Conservation (phyloP, 2,113 vertebrate genomes). For the Henicopernis longicauda region DNA sequence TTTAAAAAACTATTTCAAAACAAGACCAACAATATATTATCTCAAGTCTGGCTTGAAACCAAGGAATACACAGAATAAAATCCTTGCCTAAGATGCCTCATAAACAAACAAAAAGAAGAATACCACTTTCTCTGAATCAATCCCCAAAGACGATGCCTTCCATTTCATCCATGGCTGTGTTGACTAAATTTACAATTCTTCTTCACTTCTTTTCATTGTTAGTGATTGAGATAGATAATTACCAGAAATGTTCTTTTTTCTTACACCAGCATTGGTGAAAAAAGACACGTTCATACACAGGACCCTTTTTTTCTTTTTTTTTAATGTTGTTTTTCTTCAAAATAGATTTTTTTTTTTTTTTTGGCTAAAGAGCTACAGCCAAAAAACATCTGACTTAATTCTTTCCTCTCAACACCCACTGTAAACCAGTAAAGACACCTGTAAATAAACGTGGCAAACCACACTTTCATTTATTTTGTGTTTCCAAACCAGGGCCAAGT, state of each 20-base stretch:
- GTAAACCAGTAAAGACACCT: not conserved
- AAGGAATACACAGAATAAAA: not conserved
- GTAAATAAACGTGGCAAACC: not conserved
- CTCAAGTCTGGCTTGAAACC: not conserved
- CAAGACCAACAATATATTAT: not conserved
- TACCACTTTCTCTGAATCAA: not conserved
- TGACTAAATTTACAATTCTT: not conserved
- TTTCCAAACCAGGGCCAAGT: not conserved
- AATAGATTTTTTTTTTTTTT: not conserved
- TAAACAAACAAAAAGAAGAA: not conserved
- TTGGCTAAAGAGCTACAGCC: not conserved
- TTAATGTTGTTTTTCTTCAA: not conserved
- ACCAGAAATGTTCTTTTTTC: not conserved
- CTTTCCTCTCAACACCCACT: not conserved
- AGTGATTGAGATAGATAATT: not conserved
- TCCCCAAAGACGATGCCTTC: not conserved
- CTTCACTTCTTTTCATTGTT: not conserved
- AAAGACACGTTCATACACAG: not conserved
- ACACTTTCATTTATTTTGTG: not conserved
- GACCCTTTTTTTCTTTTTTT: rapidly evolving
- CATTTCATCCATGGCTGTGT: not conserved
- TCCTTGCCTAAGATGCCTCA: not conserved
- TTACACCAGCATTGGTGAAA: not conserved
- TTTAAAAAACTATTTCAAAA: not conserved
- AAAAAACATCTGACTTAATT: not conserved